Evolutionary conservation across 2,113 vertebrate genomes (phyloP), one percentile per base, ranked within the genome.

Genomic region (Cepphus grylle): DNA sequence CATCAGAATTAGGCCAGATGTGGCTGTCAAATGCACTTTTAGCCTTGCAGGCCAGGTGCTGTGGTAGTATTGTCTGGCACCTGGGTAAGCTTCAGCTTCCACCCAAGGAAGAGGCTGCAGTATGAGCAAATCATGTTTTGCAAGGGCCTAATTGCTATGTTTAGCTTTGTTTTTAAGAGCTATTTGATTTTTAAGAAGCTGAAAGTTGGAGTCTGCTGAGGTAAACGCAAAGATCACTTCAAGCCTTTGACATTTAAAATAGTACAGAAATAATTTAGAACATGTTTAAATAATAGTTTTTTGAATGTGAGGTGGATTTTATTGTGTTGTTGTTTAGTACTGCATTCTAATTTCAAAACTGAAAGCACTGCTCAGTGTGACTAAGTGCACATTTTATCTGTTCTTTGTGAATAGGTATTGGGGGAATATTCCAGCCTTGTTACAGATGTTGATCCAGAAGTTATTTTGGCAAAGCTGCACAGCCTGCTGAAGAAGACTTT

Each of bases 391-490:
- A 1, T 79, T 93, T 53, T 91, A 7, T 82, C 21, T 96, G 27
- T 78, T 55, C 20, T 43, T 93, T 70, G 53, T 88, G 85, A 77
- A 45, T 79, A 99, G 99, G 99, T 99, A 11, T 97, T 99, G 38
- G 99, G 99, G 22, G 99, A 99, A 65, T 99, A 99, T 96, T 98
- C 98, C 61, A 97, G 98, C 80, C 97, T 99, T 59, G 98, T 94
- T 91, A 94, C 97, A 70, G 98, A 98, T 34, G 94, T 98, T 69
- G 98, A 98, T 30, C 97, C 98, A 25, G 97, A 97, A n/a, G 93
- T 96, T n/a, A 96, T 99, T 76, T 95, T 99, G 93, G 90, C 52
- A 34, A 99, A 98, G 73, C 97, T 99, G 26, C 94, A 97, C 74
- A 97, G 88, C 72, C 94, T 99, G 91, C 96, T 99, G 81, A 98